Evolutionary conservation across 2,113 vertebrate genomes (phyloP).

Genomic region (Hippopotamus amphibius): DNA sequence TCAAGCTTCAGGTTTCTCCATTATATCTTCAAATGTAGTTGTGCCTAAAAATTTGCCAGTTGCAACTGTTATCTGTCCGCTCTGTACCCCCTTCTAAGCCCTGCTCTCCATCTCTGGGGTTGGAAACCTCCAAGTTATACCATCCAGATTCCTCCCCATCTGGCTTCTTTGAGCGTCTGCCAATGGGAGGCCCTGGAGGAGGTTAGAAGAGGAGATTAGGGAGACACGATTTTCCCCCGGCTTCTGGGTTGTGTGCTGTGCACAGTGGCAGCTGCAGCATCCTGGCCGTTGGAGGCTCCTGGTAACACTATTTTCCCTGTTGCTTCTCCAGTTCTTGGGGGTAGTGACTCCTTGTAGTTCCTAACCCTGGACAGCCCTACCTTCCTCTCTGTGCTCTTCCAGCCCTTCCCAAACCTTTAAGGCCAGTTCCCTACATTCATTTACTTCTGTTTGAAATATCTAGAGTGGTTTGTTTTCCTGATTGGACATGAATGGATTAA

Average conservation of each 20-base stretch:
- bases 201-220: background rate
- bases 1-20: background rate
- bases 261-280: accelerated
- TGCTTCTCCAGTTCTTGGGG: background rate
- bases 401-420: background rate
- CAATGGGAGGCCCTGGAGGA: background rate
- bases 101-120: background rate
- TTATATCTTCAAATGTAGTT: background rate
- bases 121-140: background rate
- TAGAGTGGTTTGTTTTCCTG: background rate
- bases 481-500: background rate
- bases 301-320: background rate
- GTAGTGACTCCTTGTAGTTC: background rate
- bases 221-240: background rate
- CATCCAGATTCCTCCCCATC: background rate
- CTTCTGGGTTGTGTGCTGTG: background rate
- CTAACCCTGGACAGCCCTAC: too few species aligned
- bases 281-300: background rate
- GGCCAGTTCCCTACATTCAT: background rate
- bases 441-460: background rate
- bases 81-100: background rate
- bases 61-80: background rate
- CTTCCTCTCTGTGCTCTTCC: background rate
- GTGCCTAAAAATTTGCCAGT: background rate
- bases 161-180: background rate